Conservation (phyloP, 2,888 invertebrate genomes). For the Plagodis pulveraria region DNA sequence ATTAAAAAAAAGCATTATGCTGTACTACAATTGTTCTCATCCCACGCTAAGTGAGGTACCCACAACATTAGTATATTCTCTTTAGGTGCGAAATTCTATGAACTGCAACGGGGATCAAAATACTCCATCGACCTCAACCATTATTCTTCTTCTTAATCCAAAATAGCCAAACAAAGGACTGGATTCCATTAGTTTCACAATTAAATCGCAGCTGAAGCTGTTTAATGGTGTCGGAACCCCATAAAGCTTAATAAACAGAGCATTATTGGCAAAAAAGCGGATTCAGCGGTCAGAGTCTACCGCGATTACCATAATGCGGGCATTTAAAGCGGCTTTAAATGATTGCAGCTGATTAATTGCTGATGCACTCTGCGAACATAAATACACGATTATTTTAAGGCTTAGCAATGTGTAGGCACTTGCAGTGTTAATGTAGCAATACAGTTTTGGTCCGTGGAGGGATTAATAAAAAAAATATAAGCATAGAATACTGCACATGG, state of each 20-base stretch:
- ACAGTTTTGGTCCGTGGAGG: too few species aligned
- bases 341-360: slow-evolving; percentile 29
- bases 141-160: slow-evolving; percentile 10
- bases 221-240: slow-evolving; percentile 14
- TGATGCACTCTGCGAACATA: slow-evolving; percentile 17
- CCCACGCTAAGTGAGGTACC: too few species aligned
- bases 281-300: slow-evolving; percentile 19
- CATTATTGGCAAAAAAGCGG: slow-evolving; percentile 27
- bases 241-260: slow-evolving; percentile 17
- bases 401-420: background rate
- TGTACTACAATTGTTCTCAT: too few species aligned
- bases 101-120: too few species aligned
- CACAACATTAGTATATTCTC: too few species aligned
- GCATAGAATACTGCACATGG: too few species aligned
- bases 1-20: too few species aligned
- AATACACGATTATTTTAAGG: slow-evolving; percentile 4
- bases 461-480: too few species aligned
- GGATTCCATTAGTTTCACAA: slow-evolving; percentile 11
- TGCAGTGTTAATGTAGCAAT: too few species aligned
- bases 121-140: background rate
- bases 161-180: slow-evolving; percentile 5
- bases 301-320: slow-evolving; percentile 33
- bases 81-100: too few species aligned
- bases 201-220: slow-evolving; percentile 11
- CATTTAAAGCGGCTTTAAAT: slow-evolving; percentile 31